Conservation (phyloP, 2,888 invertebrate species). For the Osmoderma eremita region DNA sequence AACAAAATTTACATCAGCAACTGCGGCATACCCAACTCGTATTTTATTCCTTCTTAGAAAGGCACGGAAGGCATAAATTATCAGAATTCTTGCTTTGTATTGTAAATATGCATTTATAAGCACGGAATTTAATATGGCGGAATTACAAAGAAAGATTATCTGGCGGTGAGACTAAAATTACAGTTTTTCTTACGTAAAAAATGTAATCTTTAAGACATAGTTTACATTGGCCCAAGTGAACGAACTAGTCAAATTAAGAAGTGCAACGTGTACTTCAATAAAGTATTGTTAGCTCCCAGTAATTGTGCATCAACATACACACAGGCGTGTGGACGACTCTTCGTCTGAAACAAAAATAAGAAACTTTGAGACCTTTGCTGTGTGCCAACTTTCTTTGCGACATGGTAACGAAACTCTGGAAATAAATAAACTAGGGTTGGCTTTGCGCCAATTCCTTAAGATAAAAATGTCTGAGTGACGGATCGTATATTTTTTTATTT, state of each 20-base stretch:
- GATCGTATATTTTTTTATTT: neutral
- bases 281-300: constrained; percentile 16
- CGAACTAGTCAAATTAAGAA: neutral
- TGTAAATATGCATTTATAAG: neutral
- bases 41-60: constrained; percentile 17
- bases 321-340: constrained; percentile 1
- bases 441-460: constrained; percentile 18
- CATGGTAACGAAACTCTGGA: constrained; percentile 34
- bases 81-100: constrained; percentile 10
- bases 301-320: constrained; percentile 5
- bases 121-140: too few relatives aligned
- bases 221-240: too few relatives aligned
- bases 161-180: too few relatives aligned
- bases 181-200: neutral
- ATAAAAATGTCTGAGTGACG: constrained; percentile 21
- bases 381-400: constrained; percentile 35
- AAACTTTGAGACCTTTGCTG: constrained; percentile 15
- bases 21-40: constrained; percentile 9
- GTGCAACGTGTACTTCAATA: constrained; percentile 14
- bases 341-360: constrained; percentile 25
- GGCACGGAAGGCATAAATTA: constrained; percentile 10
- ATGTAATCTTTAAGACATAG: neutral
- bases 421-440: constrained; percentile 34
- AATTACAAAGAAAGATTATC: too few relatives aligned
- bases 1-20: constrained; percentile 37